These are phyloP conservation scores for Acanthisitta chloris DNA, from an alignment of 2,113 vertebrate genomes.

Conservation along the genomic window DNA sequence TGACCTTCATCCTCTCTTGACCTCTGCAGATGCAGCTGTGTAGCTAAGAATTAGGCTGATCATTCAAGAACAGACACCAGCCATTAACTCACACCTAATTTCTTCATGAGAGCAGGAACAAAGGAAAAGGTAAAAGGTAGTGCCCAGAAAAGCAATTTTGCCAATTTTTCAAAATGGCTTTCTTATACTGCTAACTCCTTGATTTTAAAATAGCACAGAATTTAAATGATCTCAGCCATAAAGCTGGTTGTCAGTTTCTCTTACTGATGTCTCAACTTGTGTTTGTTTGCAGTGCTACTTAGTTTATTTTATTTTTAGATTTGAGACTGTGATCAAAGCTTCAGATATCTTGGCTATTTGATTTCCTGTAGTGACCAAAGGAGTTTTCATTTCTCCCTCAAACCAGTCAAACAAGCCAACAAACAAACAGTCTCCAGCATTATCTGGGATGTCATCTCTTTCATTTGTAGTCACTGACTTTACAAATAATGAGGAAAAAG, in stretches of 20 bases:
- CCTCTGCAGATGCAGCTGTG: neutral
- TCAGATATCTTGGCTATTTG: neutral
- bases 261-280: neutral
- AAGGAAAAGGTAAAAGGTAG: neutral
- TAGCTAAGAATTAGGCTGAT: conserved; percentile 14
- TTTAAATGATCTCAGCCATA: neutral
- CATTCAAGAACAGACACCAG: neutral
- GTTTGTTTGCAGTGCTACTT: neutral
- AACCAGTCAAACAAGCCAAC: neutral
- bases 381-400: neutral
- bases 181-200: neutral
- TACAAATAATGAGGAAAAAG: neutral
- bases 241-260: neutral
- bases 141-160: neutral
- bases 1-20: conserved; percentile 8
- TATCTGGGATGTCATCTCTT: neutral
- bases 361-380: neutral
- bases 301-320: neutral
- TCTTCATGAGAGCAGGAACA: neutral
- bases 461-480: neutral
- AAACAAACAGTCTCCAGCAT: neutral
- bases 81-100: neutral
- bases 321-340: conserved; percentile 2
- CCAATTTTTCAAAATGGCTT: neutral
- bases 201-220: neutral